A percentile compares a stretch with the other conserved stretches of the same genome.
Evolutionary conservation across 2,797 vertebrate genomes (phyloP).

Genomic region (Prunella strophiata): DNA sequence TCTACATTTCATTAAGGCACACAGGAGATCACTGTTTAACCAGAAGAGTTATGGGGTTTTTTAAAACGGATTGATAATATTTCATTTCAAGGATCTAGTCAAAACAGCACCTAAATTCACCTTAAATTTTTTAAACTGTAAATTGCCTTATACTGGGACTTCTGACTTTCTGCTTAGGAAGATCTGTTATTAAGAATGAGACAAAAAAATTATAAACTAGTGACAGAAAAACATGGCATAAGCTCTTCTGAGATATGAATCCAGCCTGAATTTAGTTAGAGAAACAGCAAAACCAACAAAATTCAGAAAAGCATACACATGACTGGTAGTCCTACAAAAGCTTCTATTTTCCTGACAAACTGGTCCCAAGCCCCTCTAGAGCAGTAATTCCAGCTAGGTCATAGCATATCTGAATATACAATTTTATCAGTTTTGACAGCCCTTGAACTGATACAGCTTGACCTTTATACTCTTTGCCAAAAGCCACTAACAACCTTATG

Average conservation of each 20-base stretch:
- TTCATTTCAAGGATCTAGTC: neutral
- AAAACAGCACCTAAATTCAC: neutral
- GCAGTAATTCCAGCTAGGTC: slow-evolving; percentile 64
- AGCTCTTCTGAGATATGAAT: neutral
- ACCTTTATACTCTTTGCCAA: slow-evolving; percentile 73
- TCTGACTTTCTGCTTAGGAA: neutral
- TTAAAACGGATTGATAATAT: neutral
- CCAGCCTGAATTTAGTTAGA: neutral
- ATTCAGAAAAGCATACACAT: neutral
- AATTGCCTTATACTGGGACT: neutral
- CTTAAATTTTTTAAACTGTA: neutral
- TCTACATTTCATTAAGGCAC: neutral
- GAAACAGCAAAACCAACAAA: neutral
- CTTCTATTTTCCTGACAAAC: slow-evolving; percentile 14
- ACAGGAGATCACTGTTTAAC: neutral
- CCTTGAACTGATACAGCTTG: slow-evolving; percentile 71
- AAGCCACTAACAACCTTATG: slow-evolving; percentile 70
- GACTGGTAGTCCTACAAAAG: neutral
- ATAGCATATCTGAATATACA: slow-evolving; percentile 74
- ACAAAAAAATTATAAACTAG: neutral
- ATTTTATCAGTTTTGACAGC: slow-evolving; percentile 68
- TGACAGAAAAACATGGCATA: neutral
- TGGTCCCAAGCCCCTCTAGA: neutral
- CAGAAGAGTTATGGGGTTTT: neutral
- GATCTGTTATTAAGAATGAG: neutral